Percentiles rank a stretch among this genome's conserved stretches.
These are phyloP conservation scores for Vidua chalybeata DNA, from an alignment of 2,113 vertebrate genomes.

Conservation along the genomic window DNA sequence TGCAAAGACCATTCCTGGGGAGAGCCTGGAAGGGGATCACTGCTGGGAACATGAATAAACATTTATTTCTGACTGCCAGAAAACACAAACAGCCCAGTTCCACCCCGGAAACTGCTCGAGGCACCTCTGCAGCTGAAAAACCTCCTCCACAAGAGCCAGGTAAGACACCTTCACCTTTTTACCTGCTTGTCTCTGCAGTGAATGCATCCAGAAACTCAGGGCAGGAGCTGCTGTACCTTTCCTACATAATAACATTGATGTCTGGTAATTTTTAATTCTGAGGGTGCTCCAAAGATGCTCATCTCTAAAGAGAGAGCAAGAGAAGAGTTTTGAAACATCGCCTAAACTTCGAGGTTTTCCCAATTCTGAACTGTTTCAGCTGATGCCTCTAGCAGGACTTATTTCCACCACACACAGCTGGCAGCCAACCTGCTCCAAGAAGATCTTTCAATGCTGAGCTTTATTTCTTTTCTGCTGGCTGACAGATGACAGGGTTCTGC, in stretches of 20 bases:
- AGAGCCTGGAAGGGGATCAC: background rate
- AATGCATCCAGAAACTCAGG: background rate
- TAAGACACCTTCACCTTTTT: slow-evolving; percentile 23
- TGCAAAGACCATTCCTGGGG: background rate
- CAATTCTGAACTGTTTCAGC: background rate
- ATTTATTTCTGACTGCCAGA: background rate
- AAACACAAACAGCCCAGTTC: background rate
- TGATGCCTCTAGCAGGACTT: background rate
- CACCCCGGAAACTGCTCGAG: background rate
- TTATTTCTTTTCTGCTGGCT: background rate
- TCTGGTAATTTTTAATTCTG: background rate
- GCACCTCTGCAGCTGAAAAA: background rate
- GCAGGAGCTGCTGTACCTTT: background rate
- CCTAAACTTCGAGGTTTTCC: background rate
- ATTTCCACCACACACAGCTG: background rate
- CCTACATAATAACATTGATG: background rate
- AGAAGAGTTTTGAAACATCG: background rate
- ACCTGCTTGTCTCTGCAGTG: background rate
- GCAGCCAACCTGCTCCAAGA: background rate
- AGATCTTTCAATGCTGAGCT: background rate
- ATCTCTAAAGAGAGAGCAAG: background rate
- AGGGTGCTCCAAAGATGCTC: background rate
- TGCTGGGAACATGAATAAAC: background rate
- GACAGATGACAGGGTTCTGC: background rate
- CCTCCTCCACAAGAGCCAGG: background rate